Base-by-base conservation (phyloP, 2,113 vertebrate species). In the Balaeniceps rex region DNA sequence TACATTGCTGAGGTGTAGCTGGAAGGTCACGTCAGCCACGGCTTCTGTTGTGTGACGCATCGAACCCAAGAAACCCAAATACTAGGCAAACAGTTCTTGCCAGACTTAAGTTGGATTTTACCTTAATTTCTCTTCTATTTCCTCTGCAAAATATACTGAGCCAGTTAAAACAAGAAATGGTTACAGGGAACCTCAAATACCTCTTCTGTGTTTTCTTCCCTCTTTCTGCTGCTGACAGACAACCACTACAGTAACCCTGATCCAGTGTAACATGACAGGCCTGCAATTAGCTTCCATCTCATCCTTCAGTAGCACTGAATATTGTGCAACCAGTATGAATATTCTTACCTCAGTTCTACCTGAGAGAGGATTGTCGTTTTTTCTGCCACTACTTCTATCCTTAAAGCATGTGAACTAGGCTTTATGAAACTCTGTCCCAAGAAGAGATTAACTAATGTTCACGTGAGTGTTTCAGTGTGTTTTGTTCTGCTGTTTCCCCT, bases 401-500 rank as follows among this genome's bases (percentile, higher is more conserved):
- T 46, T 84, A 70, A 58, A 54, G 12, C 19, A 9, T 65, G 81
- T 0, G 4, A 95, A 29, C 87, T 52, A 18, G 46, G 63, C 87
- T 79, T 52, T 82, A 33, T 22, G 9, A 89, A 42, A 21, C 87
- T 31, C 16, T 83, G 51, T 76, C 94, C 94, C 88, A 23, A 33
- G 90, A 29, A 79, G 92, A 97, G 90, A 33, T 68, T 81, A 72
- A 87, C 70, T 83, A 31, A 91, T 94, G 95, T 97, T 93, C 87
- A 74, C 89, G 21, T 68, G 94, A 97, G 96, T 80, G 34, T 97
- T 86, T 97, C 96, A 97, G 97, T 91, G 90, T 97, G 91, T 97
- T 95, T 97, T 97, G 96, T 93, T 97, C 91, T 97, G 91, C 61
- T 19, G 95, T 97, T 81, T 97, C 87, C 97, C 92, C 86, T 92